Evolutionary conservation across 2,888 invertebrate species (phyloP).

Genomic region (Biston stratarius): DNA sequence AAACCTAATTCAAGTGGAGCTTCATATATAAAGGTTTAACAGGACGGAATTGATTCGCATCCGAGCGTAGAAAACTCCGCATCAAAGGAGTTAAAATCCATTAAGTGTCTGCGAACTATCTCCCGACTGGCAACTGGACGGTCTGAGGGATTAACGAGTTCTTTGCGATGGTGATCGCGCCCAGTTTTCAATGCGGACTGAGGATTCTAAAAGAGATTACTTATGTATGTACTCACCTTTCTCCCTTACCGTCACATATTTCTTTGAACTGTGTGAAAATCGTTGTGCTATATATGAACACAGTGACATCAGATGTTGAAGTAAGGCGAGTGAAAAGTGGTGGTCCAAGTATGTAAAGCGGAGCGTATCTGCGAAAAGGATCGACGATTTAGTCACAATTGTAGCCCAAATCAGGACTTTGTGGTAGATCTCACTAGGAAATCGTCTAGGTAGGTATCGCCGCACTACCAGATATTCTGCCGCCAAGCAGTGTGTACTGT

Average conservation of each 20-base stretch:
- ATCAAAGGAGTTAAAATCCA: constrained; percentile 48
- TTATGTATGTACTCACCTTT: background rate
- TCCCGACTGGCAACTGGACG: constrained; percentile 17
- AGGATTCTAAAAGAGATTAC: constrained; percentile 12
- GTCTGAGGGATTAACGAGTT: constrained; percentile 28
- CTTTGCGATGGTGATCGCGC: constrained; percentile 27
- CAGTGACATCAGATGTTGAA: too few species aligned
- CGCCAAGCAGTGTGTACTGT: too few species aligned
- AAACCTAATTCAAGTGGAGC: constrained; percentile 36
- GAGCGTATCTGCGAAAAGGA: too few species aligned
- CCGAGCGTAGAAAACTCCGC: constrained; percentile 32
- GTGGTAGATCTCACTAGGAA: too few species aligned
- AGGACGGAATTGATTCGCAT: constrained; percentile 37
- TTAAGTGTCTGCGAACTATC: constrained; percentile 46
- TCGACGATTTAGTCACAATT: too few species aligned
- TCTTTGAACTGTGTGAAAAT: background rate
- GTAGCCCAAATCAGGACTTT: too few species aligned
- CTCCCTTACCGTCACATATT: background rate
- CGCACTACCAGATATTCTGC: too few species aligned
- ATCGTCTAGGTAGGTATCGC: too few species aligned
- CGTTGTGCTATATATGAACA: too few species aligned
- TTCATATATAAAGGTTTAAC: constrained; percentile 39
- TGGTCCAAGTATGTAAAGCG: too few species aligned
- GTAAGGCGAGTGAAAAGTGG: too few species aligned
- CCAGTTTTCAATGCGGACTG: constrained; percentile 2